These are phyloP conservation scores for Garra rufa DNA, from an alignment of 2,113 vertebrate genomes.

Conservation along the genomic window DNA sequence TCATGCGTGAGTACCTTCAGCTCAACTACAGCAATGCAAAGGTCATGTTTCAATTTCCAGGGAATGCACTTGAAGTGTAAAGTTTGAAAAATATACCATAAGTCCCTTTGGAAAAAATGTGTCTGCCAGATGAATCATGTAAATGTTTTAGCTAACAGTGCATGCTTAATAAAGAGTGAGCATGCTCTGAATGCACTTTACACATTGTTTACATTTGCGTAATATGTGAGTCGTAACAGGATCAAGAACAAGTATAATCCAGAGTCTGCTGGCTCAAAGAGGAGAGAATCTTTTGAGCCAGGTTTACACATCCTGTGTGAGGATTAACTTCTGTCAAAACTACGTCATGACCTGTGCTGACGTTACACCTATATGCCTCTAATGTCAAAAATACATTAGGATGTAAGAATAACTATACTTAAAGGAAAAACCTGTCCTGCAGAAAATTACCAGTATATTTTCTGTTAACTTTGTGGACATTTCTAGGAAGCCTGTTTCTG, in stretches of 20 bases:
- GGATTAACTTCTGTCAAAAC: not conserved
- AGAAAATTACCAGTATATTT: no score
- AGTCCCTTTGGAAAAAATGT: not conserved
- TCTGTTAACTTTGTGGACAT: not conserved
- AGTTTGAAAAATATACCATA: not conserved
- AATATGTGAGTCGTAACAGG: not conserved
- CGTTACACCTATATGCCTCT: not conserved
- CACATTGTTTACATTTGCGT: not conserved
- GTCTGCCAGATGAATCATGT: not conserved
- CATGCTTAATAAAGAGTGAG: not conserved
- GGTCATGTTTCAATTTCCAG: not conserved
- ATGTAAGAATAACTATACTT: not conserved
- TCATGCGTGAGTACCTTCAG: not conserved
- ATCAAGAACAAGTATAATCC: slow-evolving; percentile 6
- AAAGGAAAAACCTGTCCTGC: no score
- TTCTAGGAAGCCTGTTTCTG: no score
- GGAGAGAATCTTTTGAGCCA: not conserved
- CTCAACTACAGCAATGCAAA: not conserved
- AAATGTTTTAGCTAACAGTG: not conserved
- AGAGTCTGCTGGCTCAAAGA: slow-evolving; percentile 6
- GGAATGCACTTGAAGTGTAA: not conserved
- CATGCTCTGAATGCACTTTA: not conserved
- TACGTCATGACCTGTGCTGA: not conserved
- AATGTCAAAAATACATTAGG: not conserved
- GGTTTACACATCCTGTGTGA: not conserved